Base-by-base conservation (phyloP, 1,140 invertebrate genomes). In the Caenorhabditis remanei region DNA sequence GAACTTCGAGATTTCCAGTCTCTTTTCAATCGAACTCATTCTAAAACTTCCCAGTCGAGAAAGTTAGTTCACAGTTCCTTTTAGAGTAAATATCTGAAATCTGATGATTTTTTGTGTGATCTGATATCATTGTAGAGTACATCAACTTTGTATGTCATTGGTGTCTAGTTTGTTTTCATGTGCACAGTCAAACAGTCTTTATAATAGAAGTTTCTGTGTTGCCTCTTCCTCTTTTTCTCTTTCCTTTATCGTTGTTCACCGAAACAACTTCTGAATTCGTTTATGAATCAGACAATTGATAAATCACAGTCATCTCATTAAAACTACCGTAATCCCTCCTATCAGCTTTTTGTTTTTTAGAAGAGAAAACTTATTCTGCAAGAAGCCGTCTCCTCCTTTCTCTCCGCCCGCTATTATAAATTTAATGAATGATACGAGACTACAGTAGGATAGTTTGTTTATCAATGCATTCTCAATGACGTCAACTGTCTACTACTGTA, bases 111-210 rank as follows among this genome's bases (percentile, higher is more conserved):
- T 63, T 9, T 71, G 14, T 43, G 7, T 79, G 46, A 50, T 79
- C 71, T 79, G 71, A 79, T 79, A 79, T 50, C 71, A 79, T 50
- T 79, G 46, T 53, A 48, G 71, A 50, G 71, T 79, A 79, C 71
- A 46, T n/a, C 65, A 71, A 43, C 65, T 71, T n/a, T 71, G 14
- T 71, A 71, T 43, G 65, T 71, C 41, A 71, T 71, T 41, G 65
- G 65, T 71, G 65, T 71, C 40, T 71, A 71, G 65, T 71, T 71
- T 71, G 65, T 71, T 71, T 71, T 71, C 65, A 71, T 46, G 65
- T 71, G 65, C 65, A 71, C 65, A 43, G 8, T 40, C 32, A 7
- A 19, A 14, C 41, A 1, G 61, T 16, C 41, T 46, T 71, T 71
- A 43, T 46, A 46, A 71, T 43, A 43, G 11, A 43, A 40, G 19